Base-by-base conservation (phyloP, 2,113 vertebrate species). In the Charina bottae region DNA sequence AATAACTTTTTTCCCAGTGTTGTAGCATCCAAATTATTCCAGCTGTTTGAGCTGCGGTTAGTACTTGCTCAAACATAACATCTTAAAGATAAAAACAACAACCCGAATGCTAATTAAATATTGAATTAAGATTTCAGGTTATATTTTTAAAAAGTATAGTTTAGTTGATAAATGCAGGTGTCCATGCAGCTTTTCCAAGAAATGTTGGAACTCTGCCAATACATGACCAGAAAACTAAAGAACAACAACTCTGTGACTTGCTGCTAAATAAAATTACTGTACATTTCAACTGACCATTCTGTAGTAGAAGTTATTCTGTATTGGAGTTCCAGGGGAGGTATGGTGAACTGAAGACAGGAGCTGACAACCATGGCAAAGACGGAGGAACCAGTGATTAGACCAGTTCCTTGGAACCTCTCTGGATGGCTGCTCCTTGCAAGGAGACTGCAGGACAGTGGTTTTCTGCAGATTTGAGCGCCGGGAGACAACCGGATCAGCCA, bases 81-180 rank as follows among this genome's bases (percentile, higher is more conserved):
- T 58, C 58, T 78, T 90, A 64, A 90, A 91, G 90, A 88, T 86
- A 85, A 91, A 90, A 26, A 93, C 68, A 88, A 46, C 58, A 68
- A 49, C 72, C 58, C 54, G 59, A 58, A 59, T 12, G 23, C 13
- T 90, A 13, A 93, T 62, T 56, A 87, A 60, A 87, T 90, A 90
- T 28, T 87, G 12, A 60, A 92, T 88, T 42, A 88, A 60, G 59
- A 83, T 60, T 54, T 60, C n/a, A 33, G 10, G 7, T 54, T 83
- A 49, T 24, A 59, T 87, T 91, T 60, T 78, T 86, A 0, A 21
- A 86, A 8, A 49, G 60, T 26, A 59, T 59, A 28, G 37, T 42
- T 58, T 78, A 26, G 15, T 88, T 58, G 33, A 21, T 78, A 78
- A 78, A 42, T 78, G 72, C 72, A 78, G 33, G 33, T 78, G 8